These are phyloP conservation scores for Stictonetta naevosa DNA, from an alignment of 2,113 vertebrate genomes.

Conservation along the genomic window DNA sequence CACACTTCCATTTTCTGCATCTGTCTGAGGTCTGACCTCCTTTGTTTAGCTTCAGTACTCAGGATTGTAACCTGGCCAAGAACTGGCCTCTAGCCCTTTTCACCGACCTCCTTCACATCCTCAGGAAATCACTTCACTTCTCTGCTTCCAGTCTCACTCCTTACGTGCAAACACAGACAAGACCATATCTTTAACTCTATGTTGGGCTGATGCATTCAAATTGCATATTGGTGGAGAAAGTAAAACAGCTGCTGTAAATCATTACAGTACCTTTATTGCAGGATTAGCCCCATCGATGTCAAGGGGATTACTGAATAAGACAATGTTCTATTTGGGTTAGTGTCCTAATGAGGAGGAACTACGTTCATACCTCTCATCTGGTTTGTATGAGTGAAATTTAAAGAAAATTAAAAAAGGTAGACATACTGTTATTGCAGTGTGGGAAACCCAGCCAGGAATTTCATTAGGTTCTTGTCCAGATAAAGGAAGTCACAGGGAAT, in stretches of 20 bases:
- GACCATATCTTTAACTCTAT: neutral
- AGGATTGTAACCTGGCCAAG: neutral
- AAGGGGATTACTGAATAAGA: neutral
- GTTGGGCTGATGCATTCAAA: neutral
- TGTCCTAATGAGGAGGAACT: neutral
- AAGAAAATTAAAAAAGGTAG: neutral
- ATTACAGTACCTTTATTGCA: neutral
- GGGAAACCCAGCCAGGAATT: neutral
- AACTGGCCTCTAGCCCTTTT: neutral
- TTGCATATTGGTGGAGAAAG: neutral
- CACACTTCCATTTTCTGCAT: neutral
- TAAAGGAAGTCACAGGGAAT: neutral
- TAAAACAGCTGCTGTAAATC: neutral
- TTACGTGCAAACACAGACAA: neutral
- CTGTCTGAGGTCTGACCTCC: neutral
- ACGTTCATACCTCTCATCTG: neutral
- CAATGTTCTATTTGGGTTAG: neutral
- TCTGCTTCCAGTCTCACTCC: neutral
- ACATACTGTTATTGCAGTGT: neutral
- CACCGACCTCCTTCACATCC: neutral
- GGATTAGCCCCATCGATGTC: neutral
- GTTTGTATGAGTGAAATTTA: accelerated
- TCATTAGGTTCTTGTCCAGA: neutral
- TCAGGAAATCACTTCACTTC: neutral
- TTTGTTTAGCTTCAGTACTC: neutral